Evolutionary conservation across 2,113 vertebrate genomes (phyloP), one percentile per base, ranked within the genome.

Genomic region (Tringa solitaria): DNA sequence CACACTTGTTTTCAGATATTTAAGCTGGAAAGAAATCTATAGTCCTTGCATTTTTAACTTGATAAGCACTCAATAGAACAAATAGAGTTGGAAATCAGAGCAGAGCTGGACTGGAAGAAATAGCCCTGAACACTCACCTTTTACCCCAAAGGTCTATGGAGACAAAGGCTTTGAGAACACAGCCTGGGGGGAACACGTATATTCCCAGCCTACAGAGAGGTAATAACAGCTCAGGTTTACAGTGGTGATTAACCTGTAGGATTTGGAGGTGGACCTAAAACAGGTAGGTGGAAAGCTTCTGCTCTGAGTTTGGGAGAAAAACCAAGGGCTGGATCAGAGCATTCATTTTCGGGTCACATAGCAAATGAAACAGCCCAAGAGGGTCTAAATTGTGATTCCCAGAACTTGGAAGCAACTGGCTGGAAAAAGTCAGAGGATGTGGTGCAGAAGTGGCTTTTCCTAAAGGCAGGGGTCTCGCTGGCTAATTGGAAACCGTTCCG

Each of bases 41-140:
- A 96, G 94, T 92, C 80, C 81, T 95, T 97, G 95, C 96, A 95
- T 96, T 96, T 97, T 97, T 97, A 97, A 97, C 95, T 96, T 94
- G 93, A 90, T 95, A 90, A 90, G 61, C 67, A 79, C 79, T 96
- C 95, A 90, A 84, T 95, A 95, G 94, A 93, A 92, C 95, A 96
- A 95, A 95, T 89, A 70, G 95, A 93, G 76, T 68, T 48, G 72
- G 89, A 91, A 95, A 96, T 89, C 39, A 89, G 87, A 92, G 92
- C 77, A 15, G 64, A 41, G 77, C 51, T 32, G 67, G n/a, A 8
- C 90, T 95, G 87, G 74, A 91, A 90, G 53, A 39, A 76, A 70
- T 35, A 87, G 72, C 78, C 65, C 65, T 80, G 74, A 73, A 5
- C 15, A 6, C 9, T 82, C 56, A 50, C 82, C 63, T 93, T 28